These are phyloP conservation scores for Asobara japonica DNA, from an alignment of 1,140 invertebrate genomes.

Conservation along the genomic window DNA sequence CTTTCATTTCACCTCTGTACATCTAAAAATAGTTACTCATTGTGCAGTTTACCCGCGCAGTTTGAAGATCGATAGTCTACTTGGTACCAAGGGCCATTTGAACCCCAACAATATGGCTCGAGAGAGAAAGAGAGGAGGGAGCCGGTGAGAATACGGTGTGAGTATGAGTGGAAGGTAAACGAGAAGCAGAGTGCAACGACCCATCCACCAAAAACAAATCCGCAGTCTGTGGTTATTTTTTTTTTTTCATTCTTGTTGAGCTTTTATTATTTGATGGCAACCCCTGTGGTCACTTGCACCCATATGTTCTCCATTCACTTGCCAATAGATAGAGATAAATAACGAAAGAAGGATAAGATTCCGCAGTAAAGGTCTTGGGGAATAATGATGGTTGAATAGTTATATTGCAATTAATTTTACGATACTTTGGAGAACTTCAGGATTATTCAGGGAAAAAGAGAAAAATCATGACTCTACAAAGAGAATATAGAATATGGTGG, in stretches of 20 bases:
- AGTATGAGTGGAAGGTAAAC: constrained; percentile 17
- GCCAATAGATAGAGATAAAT: not conserved
- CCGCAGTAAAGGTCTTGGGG: not conserved
- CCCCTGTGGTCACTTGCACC: not conserved
- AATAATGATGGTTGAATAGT: not conserved
- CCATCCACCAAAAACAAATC: constrained; percentile 14
- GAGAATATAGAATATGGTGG: too few relatives aligned
- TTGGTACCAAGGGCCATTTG: constrained; percentile 26
- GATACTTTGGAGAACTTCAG: not conserved
- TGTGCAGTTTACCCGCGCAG: constrained; percentile 11
- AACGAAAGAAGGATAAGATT: not conserved
- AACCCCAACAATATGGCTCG: constrained; percentile 18
- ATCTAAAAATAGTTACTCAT: constrained; percentile 30
- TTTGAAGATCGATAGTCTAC: constrained; percentile 34
- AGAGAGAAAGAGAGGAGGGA: constrained; percentile 5
- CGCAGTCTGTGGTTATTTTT: not conserved
- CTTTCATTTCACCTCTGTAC: not conserved
- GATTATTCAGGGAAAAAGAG: too few relatives aligned
- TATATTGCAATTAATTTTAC: not conserved
- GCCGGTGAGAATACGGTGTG: not conserved
- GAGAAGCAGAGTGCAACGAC: constrained; percentile 32
- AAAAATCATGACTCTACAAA: too few relatives aligned
- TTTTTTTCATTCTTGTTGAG: not conserved
- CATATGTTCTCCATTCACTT: not conserved
- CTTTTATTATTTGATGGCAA: not conserved